Conservation (phyloP, 2,113 vertebrate genomes). For the Dromas ardeola region DNA sequence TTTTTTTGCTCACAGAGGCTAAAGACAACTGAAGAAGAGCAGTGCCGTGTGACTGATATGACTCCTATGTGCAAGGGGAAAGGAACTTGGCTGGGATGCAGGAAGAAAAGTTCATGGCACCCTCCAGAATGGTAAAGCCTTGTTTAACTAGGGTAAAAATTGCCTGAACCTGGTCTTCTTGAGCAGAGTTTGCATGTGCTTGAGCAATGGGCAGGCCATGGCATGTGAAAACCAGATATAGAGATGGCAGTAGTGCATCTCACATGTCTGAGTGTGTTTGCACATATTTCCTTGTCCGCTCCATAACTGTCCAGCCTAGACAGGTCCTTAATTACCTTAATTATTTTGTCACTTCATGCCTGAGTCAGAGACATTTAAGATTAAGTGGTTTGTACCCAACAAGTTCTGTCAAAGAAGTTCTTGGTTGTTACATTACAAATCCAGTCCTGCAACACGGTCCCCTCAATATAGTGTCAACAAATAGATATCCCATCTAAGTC, state of each 20-base stretch:
- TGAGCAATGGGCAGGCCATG: not conserved
- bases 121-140: not conserved
- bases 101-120: not conserved
- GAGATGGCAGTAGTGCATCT: not conserved
- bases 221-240: not conserved
- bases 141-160: not conserved
- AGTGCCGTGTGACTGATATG: not conserved
- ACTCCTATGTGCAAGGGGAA: not conserved
- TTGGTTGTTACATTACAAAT: not conserved
- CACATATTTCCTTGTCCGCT: not conserved
- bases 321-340: not conserved
- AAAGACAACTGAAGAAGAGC: not conserved
- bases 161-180: not conserved
- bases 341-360: not conserved
- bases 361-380: not conserved
- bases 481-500: not conserved
- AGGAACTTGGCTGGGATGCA: not conserved
- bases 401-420: not conserved
- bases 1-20: not conserved
- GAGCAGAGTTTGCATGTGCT: not conserved
- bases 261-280: not conserved
- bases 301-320: not conserved
- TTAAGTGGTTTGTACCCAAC: not conserved
- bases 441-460: not conserved
- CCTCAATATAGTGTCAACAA: not conserved